Base-by-base conservation (phyloP, 2,113 vertebrate species). In the Callocephalon fimbriatum region DNA sequence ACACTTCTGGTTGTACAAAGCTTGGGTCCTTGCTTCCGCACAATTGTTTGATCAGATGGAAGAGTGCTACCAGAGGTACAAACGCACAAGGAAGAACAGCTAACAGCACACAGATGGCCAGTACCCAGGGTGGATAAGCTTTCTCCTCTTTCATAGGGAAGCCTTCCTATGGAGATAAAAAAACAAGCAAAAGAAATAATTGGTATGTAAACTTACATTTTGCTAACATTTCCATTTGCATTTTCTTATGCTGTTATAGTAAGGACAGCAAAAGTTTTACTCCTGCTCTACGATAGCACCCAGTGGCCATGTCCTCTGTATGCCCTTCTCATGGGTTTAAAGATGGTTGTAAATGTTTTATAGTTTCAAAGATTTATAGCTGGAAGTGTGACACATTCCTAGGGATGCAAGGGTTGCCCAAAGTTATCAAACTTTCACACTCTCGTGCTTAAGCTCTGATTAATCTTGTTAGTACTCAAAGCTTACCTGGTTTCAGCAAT, bases 71-170 rank as follows among this genome's bases (percentile, higher is more conserved):
- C 13, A 93, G 42, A 7, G 98, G 99, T 72, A 99, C 94, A 21
- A 98, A 97, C 19, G 98, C 4, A 1, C 98, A 89, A 0, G 99
- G 99, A 21, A 99, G 9, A 14, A 76, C 27, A 45, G 94, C 96
- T 83, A 99, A 88, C 29, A 99, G 81, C 70, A 97, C 61, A 45
- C 99, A 99, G 54, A 97, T 93, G 62, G 92, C 95, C 68, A 97
- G 98, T 38, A 99, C 98, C 99, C 99, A 99, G 37, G 78, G 77
- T 1, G 99, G 99, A 75, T 99, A 99, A 7, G 63, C 20, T 95
- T 97, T 98, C 47, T 88, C 37, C 42, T 99, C 97, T 40, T 95
- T 90, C n/a, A 80, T 17, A 3, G 99, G 99, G 75, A 99, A 99
- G 4, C 51, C 6, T 51, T 94, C 96, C 99, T 99, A 67, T 20